These are phyloP conservation scores for Rhagologus leucostigma DNA, from an alignment of 2,113 vertebrate genomes.

Conservation along the genomic window DNA sequence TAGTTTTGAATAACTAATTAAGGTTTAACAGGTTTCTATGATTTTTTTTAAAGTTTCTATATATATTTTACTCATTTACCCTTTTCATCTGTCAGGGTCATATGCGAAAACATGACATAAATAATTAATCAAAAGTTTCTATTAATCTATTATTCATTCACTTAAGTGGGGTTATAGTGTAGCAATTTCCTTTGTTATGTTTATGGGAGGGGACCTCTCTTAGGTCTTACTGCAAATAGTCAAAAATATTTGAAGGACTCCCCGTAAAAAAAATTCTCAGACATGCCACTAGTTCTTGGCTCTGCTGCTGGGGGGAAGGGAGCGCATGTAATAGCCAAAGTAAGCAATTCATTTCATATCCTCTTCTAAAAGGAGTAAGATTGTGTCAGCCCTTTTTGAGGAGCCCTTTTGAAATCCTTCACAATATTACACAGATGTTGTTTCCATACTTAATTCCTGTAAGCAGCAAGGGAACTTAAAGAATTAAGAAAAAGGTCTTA, in stretches of 20 bases:
- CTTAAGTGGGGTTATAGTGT: neutral
- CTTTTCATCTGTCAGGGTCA: neutral
- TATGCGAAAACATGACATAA: neutral
- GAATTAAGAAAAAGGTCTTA: slow-evolving; percentile 52
- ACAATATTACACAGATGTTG: slow-evolving; percentile 65
- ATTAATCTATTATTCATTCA: slow-evolving; percentile 51
- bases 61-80: neutral
- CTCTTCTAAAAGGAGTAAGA: slow-evolving; percentile 65
- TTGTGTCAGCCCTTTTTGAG: slow-evolving; percentile 65
- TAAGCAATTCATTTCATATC: slow-evolving; percentile 66
- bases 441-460: slow-evolving; percentile 64
- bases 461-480: slow-evolving; percentile 45
- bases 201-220: slow-evolving; percentile 22
- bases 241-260: slow-evolving; percentile 52
- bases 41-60: neutral
- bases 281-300: slow-evolving; percentile 10
- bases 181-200: slow-evolving; percentile 22
- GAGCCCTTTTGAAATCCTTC: slow-evolving; percentile 58
- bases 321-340: slow-evolving; percentile 52
- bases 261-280: neutral
- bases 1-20: neutral
- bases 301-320: slow-evolving; percentile 35
- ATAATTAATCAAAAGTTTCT: slow-evolving; percentile 34
- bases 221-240: slow-evolving; percentile 6
- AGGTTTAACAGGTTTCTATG: neutral